These are phyloP conservation scores for Dromas ardeola DNA, from an alignment of 2,113 vertebrate species.

Conservation along the genomic window DNA sequence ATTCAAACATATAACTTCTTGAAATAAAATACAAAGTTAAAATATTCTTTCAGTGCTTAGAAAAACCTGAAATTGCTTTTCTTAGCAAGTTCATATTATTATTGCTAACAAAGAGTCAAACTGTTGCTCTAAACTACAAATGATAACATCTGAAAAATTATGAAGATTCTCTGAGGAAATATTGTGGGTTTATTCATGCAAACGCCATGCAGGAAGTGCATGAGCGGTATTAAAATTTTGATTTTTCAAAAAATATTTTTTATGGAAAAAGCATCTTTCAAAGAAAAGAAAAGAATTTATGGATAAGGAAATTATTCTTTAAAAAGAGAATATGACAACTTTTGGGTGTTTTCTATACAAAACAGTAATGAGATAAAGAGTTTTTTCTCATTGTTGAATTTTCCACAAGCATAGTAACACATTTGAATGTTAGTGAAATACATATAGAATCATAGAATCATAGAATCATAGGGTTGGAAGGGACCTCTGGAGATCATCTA, in stretches of 20 bases:
- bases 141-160: background rate
- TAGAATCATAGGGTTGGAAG: too few relatives aligned
- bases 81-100: background rate
- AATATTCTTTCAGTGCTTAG: background rate
- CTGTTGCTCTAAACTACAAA: background rate
- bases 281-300: background rate
- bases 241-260: background rate
- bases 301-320: background rate
- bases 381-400: background rate
- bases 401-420: background rate
- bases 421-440: background rate
- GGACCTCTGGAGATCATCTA: too few relatives aligned
- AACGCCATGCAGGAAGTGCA: background rate
- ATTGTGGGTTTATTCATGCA: background rate
- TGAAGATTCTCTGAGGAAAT: background rate
- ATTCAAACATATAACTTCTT: background rate
- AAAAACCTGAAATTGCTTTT: background rate
- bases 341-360: background rate
- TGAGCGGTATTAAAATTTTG: background rate
- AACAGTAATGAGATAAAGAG: background rate
- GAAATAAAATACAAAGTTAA: background rate
- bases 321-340: background rate
- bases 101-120: background rate
- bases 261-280: background rate
- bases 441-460: too few relatives aligned